Base-by-base conservation (phyloP, 2,113 vertebrate genomes). In the Oncorhynchus kisutch region DNA sequence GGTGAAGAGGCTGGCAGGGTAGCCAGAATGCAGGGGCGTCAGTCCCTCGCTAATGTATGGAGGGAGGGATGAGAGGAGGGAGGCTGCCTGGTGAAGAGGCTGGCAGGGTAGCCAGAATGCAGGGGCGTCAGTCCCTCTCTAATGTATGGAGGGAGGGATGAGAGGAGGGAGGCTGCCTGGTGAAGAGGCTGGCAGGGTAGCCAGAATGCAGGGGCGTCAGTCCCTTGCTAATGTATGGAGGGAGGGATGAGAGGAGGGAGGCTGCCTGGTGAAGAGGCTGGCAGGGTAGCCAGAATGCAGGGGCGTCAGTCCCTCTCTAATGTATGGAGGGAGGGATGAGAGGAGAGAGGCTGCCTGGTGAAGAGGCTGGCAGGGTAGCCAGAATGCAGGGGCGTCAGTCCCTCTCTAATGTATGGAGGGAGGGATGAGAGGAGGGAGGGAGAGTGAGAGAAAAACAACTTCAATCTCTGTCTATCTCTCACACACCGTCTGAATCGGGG, bases 81-180 rank as follows among this genome's bases (percentile, higher is more conserved):
- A 67, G 57, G 60, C 20, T 45, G 9, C 39, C 39, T 45, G 39
- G 9, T 2, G 39, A 45, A 2, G 39, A 45, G 39, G 9, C 39
- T 45, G 39, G 9, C 0, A 45, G 39, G 39, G 39, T 9, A 45
- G 39, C 39, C 39, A 11, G 39, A 45, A 66, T 57, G 7, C 71
- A 6, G 65, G 34, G n/a, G 62, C 11, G 39, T 45, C 39, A 45
- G 39, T 45, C 39, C 39, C 39, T 45, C 39, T 9, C 7, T 68
- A 57, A 62, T n/a, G 24, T 54, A 68, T 64, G 65, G 29, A 71
- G 77, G 71, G 24, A 67, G 25, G 24, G 24, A 22, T 27, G 65
- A n/a, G 14, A 29, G 66, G 54, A 31, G 11, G 24, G 64, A 67
- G 57, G 60, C 20, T 45, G 9, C 39, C 39, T 45, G 39, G 9